phyloP scores from a whole-genome alignment of 2,113 vertebrate species.

The Monarcha castaneiventris region DNA sequence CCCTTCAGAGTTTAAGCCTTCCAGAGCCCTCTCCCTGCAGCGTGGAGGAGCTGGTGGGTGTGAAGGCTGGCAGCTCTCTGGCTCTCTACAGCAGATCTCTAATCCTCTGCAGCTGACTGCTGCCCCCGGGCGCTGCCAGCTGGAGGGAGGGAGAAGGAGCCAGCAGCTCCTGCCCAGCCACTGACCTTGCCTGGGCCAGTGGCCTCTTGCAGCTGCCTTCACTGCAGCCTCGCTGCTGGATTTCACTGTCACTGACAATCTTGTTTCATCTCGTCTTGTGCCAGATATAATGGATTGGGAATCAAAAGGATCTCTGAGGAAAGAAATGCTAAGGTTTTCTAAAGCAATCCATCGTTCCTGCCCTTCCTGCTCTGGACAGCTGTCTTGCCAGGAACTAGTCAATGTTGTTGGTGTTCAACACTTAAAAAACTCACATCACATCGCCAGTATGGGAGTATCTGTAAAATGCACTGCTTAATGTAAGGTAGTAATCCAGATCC shows the following conservation, averaged over 20 bases:
- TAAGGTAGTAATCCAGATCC: background rate
- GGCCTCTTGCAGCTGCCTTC: background rate
- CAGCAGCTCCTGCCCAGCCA: background rate
- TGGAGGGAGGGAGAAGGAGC: background rate
- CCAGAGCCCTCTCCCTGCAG: accelerated
- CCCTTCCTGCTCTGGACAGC: accelerated
- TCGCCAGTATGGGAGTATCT: background rate
- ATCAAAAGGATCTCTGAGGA: background rate
- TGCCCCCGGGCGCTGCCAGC: background rate
- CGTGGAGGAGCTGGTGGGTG: accelerated
- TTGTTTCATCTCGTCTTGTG: background rate
- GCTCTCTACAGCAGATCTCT: background rate
- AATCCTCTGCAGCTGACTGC: background rate
- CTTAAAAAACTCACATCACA: background rate
- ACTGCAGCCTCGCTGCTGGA: accelerated
- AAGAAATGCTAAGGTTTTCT: background rate
- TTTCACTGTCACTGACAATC: background rate
- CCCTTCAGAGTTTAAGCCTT: background rate
- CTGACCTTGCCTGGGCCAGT: background rate
- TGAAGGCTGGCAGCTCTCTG: background rate
- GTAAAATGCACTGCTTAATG: background rate
- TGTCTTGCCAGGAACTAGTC: background rate
- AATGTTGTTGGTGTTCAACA: background rate
- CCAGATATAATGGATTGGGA: background rate
- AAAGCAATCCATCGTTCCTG: background rate